Evolutionary conservation across 2,888 invertebrate genomes (phyloP).

Genomic region (Sesamia inferens): DNA sequence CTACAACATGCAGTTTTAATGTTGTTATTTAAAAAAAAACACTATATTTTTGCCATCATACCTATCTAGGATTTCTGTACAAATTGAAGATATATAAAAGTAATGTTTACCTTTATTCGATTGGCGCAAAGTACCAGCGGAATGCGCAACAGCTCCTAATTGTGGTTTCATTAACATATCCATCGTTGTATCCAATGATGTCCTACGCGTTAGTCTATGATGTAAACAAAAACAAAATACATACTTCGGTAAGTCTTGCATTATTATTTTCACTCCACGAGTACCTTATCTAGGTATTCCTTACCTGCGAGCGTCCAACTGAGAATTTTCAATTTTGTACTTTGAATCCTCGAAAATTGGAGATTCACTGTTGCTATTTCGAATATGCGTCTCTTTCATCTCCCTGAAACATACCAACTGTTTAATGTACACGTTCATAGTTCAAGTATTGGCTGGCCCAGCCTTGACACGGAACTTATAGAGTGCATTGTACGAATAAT

Average conservation of each 20-base stretch:
- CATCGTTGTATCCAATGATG: conserved; percentile 81
- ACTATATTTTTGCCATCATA: neutral
- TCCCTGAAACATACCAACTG: conserved; percentile 74
- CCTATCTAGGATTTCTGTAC: neutral
- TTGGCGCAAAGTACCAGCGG: conserved; percentile 83
- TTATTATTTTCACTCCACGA: neutral
- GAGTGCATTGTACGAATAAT: conserved; percentile 68
- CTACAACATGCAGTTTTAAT: conserved; percentile 42
- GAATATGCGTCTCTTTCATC: conserved; percentile 86
- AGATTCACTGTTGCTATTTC: conserved; percentile 71
- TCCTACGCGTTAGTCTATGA: conserved; percentile 79
- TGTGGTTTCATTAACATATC: conserved; percentile 78
- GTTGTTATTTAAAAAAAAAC: neutral
- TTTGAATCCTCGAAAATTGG: conserved; percentile 68
- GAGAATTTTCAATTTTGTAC: conserved; percentile 67
- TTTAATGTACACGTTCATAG: conserved; percentile 12
- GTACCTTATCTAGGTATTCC: neutral
- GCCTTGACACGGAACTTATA: conserved; percentile 74
- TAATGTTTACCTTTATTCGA: conserved; percentile 71
- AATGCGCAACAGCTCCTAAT: conserved; percentile 77
- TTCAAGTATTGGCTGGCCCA: conserved; percentile 60
- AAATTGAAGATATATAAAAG: neutral
- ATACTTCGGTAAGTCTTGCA: neutral
- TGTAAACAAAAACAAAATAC: conserved; percentile 14
- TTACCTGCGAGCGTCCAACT: conserved; percentile 76